Evolutionary conservation across 2,797 vertebrate species (phyloP).

Genomic region (Smutsia gigantea): DNA sequence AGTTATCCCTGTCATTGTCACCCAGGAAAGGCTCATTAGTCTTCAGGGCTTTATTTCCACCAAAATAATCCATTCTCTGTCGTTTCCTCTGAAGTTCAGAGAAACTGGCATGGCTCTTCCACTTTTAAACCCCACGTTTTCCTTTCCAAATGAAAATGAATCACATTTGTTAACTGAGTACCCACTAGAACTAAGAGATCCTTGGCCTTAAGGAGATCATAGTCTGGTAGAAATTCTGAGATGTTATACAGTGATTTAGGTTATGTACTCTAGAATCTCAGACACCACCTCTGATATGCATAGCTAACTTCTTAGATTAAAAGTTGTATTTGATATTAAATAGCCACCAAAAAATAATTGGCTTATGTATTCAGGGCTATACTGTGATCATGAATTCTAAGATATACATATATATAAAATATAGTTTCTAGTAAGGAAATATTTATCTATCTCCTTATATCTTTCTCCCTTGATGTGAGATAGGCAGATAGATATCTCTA

Average conservation of each 20-base stretch:
- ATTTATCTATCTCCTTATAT: neutral
- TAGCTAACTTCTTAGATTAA: neutral
- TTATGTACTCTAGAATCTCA: neutral
- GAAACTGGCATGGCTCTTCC: neutral
- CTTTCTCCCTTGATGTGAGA: neutral
- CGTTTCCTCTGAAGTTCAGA: slow-evolving; percentile 1
- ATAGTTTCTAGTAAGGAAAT: neutral
- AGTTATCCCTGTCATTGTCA: neutral
- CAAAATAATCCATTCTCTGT: neutral
- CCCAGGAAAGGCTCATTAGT: neutral
- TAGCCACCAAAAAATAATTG: neutral
- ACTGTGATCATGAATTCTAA: neutral
- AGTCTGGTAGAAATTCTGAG: neutral
- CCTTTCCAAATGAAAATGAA: slow-evolving; percentile 35
- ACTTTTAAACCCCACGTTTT: slow-evolving; percentile 16
- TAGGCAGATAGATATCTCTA: neutral
- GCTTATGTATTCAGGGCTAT: neutral
- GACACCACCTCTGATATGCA: neutral
- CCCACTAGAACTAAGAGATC: neutral
- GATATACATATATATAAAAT: neutral
- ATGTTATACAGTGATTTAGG: neutral
- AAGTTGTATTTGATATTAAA: slow-evolving; percentile 2
- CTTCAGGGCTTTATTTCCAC: neutral
- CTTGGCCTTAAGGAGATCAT: neutral
- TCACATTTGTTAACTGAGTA: neutral